Evolutionary conservation across 2,113 vertebrate species (phyloP).

Genomic region (Tyto alba): DNA sequence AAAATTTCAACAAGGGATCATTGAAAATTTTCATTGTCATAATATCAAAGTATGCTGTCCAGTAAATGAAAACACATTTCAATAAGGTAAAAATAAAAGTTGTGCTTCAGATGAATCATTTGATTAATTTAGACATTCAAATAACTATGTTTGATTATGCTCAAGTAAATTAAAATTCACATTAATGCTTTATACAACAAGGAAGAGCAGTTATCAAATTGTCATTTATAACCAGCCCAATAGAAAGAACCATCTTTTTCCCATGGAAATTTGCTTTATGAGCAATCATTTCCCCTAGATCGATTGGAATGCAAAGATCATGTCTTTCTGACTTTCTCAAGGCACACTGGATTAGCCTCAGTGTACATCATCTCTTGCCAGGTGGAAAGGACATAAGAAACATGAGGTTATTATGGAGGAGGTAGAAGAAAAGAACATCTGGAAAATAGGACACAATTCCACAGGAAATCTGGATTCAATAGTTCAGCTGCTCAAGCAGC

Average conservation of each 20-base stretch:
- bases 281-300: not conserved
- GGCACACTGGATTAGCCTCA: not conserved
- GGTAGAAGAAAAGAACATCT: conserved; percentile 43
- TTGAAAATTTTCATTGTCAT: conserved; percentile 15
- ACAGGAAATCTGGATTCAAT: conserved; percentile 48
- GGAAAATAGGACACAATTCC: conserved; percentile 46
- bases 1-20: not conserved
- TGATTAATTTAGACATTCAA: not conserved
- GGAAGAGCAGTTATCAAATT: not conserved
- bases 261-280: not conserved
- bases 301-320: not conserved
- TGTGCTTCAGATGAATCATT: not conserved
- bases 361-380: conserved; percentile 33
- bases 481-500: conserved; percentile 6
- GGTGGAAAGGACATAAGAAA: conserved; percentile 56
- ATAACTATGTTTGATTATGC: not conserved
- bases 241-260: not conserved
- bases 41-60: conserved; percentile 1
- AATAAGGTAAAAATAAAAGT: not conserved
- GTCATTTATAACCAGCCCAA: not conserved
- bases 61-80: conserved; percentile 7
- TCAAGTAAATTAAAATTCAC: not conserved
- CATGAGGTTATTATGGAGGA: not conserved
- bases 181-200: not conserved
- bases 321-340: conserved; percentile 30